Evolutionary conservation across 2,797 vertebrate genomes (phyloP).

Genomic region (Peromyscus aztecus): DNA sequence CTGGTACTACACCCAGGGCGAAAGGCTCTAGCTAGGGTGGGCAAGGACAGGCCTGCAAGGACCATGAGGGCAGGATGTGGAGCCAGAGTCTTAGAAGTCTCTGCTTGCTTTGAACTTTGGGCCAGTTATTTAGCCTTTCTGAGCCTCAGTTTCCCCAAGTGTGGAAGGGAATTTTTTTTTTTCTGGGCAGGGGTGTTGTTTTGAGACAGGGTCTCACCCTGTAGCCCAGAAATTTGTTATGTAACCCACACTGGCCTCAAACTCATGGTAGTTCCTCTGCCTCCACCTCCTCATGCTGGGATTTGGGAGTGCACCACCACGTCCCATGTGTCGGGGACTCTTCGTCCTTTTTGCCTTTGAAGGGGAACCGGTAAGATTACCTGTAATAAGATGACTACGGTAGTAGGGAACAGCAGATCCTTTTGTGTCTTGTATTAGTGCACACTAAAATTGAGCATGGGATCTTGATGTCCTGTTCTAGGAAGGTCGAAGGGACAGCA

Average conservation of each 20-base stretch:
- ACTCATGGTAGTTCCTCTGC: background rate
- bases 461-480: conserved; percentile 1
- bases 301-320: background rate
- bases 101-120: background rate
- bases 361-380: background rate
- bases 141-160: background rate
- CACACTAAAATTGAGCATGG: background rate
- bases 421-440: conserved; percentile 4
- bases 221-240: background rate
- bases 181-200: background rate
- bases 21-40: background rate
- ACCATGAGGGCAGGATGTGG: background rate
- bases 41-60: background rate
- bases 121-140: background rate
- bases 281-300: background rate
- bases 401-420: background rate
- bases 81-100: background rate
- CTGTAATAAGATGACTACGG: background rate
- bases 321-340: background rate
- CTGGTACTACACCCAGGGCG: conserved; percentile 86
- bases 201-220: background rate
- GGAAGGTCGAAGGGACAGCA: background rate
- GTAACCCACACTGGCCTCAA: background rate
- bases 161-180: background rate
- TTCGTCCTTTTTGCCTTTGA: background rate